Evolutionary conservation across 2,113 vertebrate species (phyloP), one percentile per base, ranked within the genome.

Genomic region (Cynopterus brachyotis): DNA sequence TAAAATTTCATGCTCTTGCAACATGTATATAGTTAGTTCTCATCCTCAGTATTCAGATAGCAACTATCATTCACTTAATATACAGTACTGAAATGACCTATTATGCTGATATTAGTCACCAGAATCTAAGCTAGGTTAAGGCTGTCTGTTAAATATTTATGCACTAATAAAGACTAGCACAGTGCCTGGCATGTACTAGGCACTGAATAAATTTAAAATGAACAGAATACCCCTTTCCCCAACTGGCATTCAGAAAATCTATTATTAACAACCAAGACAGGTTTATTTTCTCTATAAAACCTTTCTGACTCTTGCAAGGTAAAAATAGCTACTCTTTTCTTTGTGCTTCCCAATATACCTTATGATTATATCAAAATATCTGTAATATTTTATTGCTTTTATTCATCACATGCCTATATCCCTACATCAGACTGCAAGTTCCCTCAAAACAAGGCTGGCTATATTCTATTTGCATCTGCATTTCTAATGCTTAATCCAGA

Each of bases 251-350:
- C 64, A 82, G 55, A 90, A 86, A 62, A 53, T 26, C 20, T 72
- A 59, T 73, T 91, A 64, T 47, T 78, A 70, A 92, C 95, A 92
- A 94, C 40, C 45, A 86, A 89, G 28, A 53, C 42, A 70, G n/a
- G 12, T 89, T 89, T 80, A 40, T 16, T 32, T 93, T 91, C 35
- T 81, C 40, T 80, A n/a, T n/a, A 81, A 92, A 83, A 75, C 9
- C 53, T 95, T 85, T 55, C 53, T 91, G 64, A 79, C 16, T 6
- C 26, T 79, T 93, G 26, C 70, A 73, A 83, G 32, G 42, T 95
- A 67, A 94, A 96, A 93, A 91, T 17, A 75, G 69, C 12, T 62
- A 90, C 15, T 67, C 9, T 75, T 59, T 70, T 66, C 72, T 80
- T 70, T 64, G 55, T 82, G 47, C 26, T 37, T 80, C 37, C 8